Evolutionary conservation across 2,797 vertebrate species (phyloP), one percentile per base, ranked within the genome.

Genomic region (Loriculus beryllinus): DNA sequence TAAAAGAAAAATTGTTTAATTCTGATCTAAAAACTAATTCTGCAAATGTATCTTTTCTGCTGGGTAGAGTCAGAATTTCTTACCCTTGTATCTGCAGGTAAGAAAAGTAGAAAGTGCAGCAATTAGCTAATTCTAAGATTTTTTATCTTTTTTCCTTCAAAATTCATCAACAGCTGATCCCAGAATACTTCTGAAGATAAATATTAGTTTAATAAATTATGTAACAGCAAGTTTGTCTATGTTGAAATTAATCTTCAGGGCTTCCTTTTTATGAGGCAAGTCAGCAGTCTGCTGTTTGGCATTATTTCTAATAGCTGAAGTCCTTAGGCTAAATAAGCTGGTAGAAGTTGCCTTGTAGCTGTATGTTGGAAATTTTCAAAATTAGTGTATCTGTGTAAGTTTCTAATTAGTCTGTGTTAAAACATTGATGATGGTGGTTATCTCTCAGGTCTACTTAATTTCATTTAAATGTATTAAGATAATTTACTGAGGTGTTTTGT

Each of bases 31-130:
- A 82, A 90, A 23, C 8, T 10, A 60, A 7, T 51, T 77, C 26
- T 35, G 19, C 39, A 65, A 70, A 63, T 35, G 3, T 19, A 2
- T 59, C 8, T 35, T 82, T 94, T 54, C 17, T 90, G 40, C 3
- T 48, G 13, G 13, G 5, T 78, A 35, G 67, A 60, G n/a, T 56
- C 37, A 67, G n/a, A 56, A 43, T 84, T 72, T 59, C 19, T 84
- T 86, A 45, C 6, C 23, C 10, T 25, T 7, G 0, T 78, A 54
- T 69, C 14, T 69, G 5, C 8, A n/a, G 56, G n/a, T 82, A 57
- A 65, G 63, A 77, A 64, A 95, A 92, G 68, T 72, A 56, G 25
- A 86, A 95, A 93, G 51, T 91, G 28, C 75, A 87, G 57, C 21
- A 26, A n/a, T 79, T 84, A 64, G 48, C 31, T 81, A 79, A 52